Conservation (phyloP, 2,797 vertebrate species). For the Parauchenoglanis ngamensis region DNA sequence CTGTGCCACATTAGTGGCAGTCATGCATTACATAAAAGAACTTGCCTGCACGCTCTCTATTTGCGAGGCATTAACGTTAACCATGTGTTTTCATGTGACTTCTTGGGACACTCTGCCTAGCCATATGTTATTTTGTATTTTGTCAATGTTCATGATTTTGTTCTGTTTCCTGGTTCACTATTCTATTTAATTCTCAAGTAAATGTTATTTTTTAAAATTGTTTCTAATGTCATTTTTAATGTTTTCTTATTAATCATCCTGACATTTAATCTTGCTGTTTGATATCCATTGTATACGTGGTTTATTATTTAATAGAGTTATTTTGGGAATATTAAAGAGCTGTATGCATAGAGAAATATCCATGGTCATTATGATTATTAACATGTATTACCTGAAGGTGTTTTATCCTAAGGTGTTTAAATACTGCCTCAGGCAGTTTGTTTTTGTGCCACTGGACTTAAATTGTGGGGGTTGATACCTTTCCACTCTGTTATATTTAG, state of each 20-base stretch:
- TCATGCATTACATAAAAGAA: no score
- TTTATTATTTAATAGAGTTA: background rate
- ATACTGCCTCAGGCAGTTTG: background rate
- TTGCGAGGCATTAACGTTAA: no score
- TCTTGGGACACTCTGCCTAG: no score
- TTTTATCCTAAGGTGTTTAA: background rate
- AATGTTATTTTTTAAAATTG: background rate
- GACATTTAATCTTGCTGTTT: background rate
- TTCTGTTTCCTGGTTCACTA: no score
- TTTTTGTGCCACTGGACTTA: background rate
- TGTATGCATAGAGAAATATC: background rate
- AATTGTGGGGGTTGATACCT: background rate
- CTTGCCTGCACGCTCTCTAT: no score
- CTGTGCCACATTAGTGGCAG: no score
- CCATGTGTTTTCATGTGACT: no score
- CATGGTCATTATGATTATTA: background rate
- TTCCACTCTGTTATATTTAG: constrained; percentile 63
- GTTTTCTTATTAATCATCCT: background rate
- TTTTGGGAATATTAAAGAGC: background rate
- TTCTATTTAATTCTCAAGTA: background rate
- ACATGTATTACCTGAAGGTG: background rate
- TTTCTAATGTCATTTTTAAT: background rate
- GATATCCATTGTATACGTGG: background rate
- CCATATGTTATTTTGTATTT: no score
- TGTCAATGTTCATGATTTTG: no score